Percentiles rank a stretch among this genome's conserved stretches.
Conservation (phyloP, 2,113 vertebrate species). For the Rhegmatorhina hoffmannsi region DNA sequence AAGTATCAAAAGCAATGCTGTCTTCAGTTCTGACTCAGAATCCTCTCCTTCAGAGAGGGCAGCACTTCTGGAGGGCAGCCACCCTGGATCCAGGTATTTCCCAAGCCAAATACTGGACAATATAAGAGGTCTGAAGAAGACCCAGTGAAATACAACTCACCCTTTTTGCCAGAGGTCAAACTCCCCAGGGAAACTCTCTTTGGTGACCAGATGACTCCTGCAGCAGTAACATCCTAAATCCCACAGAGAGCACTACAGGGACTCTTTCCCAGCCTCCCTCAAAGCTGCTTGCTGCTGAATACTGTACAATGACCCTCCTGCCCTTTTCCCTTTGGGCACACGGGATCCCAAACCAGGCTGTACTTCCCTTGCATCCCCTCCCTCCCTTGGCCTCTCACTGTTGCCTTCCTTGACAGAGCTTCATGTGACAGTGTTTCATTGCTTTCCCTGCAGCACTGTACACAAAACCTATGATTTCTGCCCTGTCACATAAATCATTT, state of each 20-base stretch:
- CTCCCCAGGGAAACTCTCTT: not conserved
- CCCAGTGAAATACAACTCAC: not conserved
- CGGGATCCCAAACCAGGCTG: too few species aligned
- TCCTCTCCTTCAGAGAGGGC: not conserved
- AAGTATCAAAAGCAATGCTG: not conserved
- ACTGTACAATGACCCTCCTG: not conserved
- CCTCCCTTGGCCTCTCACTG: not conserved
- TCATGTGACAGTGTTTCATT: accelerated
- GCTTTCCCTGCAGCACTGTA: not conserved
- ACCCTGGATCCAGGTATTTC: too few species aligned
- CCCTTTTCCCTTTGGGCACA: not conserved
- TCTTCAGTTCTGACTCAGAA: not conserved
- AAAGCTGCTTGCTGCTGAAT: not conserved
- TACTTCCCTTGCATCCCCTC: not conserved
- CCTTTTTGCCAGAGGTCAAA: not conserved
- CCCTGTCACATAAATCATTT: not conserved
- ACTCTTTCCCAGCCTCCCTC: not conserved
- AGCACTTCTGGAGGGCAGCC: not conserved
- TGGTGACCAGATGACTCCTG: not conserved
- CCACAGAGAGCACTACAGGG: not conserved
- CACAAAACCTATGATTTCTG: not conserved
- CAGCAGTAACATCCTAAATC: not conserved
- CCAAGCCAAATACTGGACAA: not conserved
- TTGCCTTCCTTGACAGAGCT: not conserved
- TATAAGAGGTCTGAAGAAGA: accelerated